Evolutionary conservation across 1,140 invertebrate genomes (phyloP).

Genomic region (Drosophila fuyamai): DNA sequence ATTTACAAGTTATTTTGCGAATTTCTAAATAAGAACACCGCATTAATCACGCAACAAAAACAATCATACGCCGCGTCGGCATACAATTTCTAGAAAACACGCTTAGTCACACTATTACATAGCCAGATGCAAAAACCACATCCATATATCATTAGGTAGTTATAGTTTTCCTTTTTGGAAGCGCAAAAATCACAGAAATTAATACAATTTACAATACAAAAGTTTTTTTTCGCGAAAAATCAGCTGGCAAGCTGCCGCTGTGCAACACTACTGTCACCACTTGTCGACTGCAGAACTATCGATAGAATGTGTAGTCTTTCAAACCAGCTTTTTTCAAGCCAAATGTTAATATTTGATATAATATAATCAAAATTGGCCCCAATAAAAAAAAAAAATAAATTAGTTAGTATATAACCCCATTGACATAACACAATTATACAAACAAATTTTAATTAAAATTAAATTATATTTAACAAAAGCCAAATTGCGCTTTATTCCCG

Average conservation of each 20-base stretch:
- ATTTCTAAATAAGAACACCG: slow-evolving; percentile 1
- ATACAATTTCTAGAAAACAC: not conserved
- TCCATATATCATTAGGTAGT: not conserved
- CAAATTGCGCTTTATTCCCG: not conserved
- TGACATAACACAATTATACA: no score
- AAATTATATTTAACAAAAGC: not conserved
- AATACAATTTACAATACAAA: not conserved
- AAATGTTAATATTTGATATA: no score
- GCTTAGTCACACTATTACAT: slow-evolving; percentile 13
- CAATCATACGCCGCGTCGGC: not conserved
- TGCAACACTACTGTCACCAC: not conserved
- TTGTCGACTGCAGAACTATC: not conserved
- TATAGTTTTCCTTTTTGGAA: not conserved
- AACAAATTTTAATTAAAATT: not conserved
- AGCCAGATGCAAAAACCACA: no score
- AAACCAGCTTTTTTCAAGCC: not conserved
- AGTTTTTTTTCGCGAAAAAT: not conserved
- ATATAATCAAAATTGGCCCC: no score
- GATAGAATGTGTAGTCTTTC: not conserved
- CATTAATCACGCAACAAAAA: slow-evolving; percentile 10
- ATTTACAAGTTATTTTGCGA: slow-evolving; percentile 6
- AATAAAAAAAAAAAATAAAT: no score
- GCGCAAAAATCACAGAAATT: slow-evolving; percentile 9
- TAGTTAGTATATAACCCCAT: no score
- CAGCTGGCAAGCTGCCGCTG: not conserved